Conservation (phyloP, 2,888 invertebrate species). For the Diloba caeruleocephala region DNA sequence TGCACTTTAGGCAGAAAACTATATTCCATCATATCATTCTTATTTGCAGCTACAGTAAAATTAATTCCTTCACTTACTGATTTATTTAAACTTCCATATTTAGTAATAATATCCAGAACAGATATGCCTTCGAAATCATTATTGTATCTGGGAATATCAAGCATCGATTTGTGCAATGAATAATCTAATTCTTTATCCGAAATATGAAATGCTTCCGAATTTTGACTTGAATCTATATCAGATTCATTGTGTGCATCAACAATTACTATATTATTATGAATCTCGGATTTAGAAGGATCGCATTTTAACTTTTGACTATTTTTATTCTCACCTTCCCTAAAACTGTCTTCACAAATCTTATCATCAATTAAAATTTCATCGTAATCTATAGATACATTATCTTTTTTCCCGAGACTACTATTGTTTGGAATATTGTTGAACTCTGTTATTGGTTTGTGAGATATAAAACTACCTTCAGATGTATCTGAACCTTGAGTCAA, state of each 20-base stretch:
- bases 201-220: slow-evolving; percentile 73
- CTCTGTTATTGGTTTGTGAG: slow-evolving; percentile 3
- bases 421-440: slow-evolving; percentile 27
- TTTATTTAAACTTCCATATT: slow-evolving; percentile 31
- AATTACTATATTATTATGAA: slow-evolving; percentile 11
- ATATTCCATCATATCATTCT: slow-evolving; percentile 13
- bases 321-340: not conserved
- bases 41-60: slow-evolving; percentile 13
- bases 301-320: slow-evolving; percentile 6
- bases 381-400: slow-evolving; percentile 78
- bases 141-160: slow-evolving; percentile 55
- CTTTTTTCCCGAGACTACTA: slow-evolving; percentile 65
- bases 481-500: slow-evolving; percentile 70
- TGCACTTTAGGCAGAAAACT: slow-evolving; percentile 44
- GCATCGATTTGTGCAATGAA: slow-evolving; percentile 81
- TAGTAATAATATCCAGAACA: slow-evolving; percentile 58
- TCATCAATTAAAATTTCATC: slow-evolving; percentile 67
- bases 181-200: slow-evolving; percentile 91
- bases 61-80: slow-evolving; percentile 25
- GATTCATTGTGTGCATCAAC: slow-evolving; percentile 28
- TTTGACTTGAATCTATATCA: slow-evolving; percentile 60
- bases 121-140: slow-evolving; percentile 68
- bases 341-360: slow-evolving; percentile 17
- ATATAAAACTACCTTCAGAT: slow-evolving; percentile 40
- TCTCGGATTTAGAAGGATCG: slow-evolving; percentile 11